Base-by-base conservation (phyloP, 2,797 vertebrate genomes). In the Sebastes taczanowskii region DNA sequence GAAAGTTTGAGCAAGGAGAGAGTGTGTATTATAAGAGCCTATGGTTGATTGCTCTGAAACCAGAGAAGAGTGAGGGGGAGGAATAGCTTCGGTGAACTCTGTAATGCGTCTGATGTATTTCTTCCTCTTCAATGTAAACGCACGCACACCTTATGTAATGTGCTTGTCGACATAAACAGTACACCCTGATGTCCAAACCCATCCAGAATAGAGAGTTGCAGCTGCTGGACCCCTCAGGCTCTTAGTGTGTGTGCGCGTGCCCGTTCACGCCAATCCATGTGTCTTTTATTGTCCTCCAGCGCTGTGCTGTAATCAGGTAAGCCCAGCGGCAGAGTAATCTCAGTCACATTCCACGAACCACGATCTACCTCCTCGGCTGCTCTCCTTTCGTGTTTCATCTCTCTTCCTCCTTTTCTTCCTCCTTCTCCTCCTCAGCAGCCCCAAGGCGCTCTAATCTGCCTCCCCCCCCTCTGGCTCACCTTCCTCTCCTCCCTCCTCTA, bases 281-380 rank as follows among this genome's bases (percentile, higher is more conserved):
- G 62, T 78, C 59, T 82, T 77, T 78, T 78, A 78, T 85, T 75
- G 77, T 88, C 83, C 83, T 84, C 79, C 49, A 86, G 82, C 85
- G 22, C 77, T 35, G 61, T 56, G 88, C 83, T 88, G 82, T 87
- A 92, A 91, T 93, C 92, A 91, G 85, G 88, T 84, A 85, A 90
- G 38, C 81, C 82, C 84, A 71, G 85, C 30, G 18, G 88, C 76
- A 53, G 60, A 83, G 82, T 79, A 81, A 85, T 91, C 86, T 90
- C 84, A 90, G 84, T 86, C 89, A 89, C 80, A 84, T 80, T 78
- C 71, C 80, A 63, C 55, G 86, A 90, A 84, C 77, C 67, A 75
- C 73, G 8, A 83, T 73, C 87, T 86, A 72, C 84, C 86, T 86
- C 77, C 58, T 82, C 74, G 11, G 32, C 83, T 56, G 55, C 55